Percentiles rank a stretch among this genome's conserved stretches.
Conservation (phyloP, 2,888 invertebrate species). For the Lepetodrilus schrolli region DNA sequence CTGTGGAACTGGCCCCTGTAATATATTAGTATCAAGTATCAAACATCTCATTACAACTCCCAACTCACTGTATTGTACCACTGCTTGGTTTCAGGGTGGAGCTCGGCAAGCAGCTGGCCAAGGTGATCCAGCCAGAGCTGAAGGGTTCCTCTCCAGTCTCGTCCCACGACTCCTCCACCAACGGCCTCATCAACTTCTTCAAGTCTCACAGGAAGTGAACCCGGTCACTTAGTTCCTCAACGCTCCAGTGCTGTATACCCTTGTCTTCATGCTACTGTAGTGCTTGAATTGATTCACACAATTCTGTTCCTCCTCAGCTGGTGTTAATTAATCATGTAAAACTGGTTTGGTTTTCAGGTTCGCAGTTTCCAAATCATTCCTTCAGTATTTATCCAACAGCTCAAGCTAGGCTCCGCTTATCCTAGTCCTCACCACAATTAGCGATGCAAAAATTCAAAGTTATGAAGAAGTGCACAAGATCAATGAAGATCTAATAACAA, state of each 20-base stretch:
- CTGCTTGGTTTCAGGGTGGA: slow-evolving; percentile 84
- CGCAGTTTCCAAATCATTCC: no score
- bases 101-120: slow-evolving; percentile 97
- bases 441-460: no score
- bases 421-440: no score
- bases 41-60: no score
- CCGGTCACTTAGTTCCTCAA: neutral
- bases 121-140: slow-evolving; percentile 97
- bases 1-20: no score
- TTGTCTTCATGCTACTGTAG: neutral
- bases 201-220: slow-evolving; percentile 69
- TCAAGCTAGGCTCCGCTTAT: no score
- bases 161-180: slow-evolving; percentile 94
- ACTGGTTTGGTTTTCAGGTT: no score
- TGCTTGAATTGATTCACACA: neutral
- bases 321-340: neutral
- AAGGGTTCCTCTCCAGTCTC: slow-evolving; percentile 80
- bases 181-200: slow-evolving; percentile 96
- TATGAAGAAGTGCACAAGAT: no score
- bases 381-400: no score
- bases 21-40: no score
- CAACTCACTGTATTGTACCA: neutral
- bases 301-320: neutral
- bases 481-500: no score
- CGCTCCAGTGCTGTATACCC: neutral